Conservation (phyloP, 2,888 invertebrate species). For the Athalia cordata region DNA sequence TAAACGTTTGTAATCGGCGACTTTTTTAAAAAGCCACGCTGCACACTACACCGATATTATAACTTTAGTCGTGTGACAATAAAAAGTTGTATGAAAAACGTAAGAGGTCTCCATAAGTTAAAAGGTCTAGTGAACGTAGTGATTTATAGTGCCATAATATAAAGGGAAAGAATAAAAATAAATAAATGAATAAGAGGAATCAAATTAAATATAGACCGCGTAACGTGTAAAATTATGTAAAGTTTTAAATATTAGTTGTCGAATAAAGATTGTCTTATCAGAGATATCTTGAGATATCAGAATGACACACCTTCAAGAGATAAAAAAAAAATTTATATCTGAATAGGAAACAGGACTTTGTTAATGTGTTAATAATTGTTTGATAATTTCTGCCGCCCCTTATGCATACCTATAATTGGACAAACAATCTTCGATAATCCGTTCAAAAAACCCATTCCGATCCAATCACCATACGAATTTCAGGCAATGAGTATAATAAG, state of each 20-base stretch:
- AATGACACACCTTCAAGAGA: too few relatives aligned
- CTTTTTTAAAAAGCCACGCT: slow-evolving; percentile 53
- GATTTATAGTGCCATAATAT: slow-evolving; percentile 22
- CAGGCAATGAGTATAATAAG: too few relatives aligned
- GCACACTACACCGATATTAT: slow-evolving; percentile 55
- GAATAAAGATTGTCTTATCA: slow-evolving; percentile 4
- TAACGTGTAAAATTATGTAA: slow-evolving; percentile 30
- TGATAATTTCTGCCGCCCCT: too few relatives aligned
- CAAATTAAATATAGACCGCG: slow-evolving; percentile 6
- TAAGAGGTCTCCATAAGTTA: background rate
- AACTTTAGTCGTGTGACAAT: slow-evolving; percentile 63
- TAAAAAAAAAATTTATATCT: too few relatives aligned
- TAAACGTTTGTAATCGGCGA: slow-evolving; percentile 61
- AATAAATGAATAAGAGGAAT: background rate
- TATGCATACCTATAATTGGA: too few relatives aligned
- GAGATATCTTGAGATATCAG: too few relatives aligned
- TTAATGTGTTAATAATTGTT: too few relatives aligned
- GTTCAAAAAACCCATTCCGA: too few relatives aligned
- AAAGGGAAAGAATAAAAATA: background rate
- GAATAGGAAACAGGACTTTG: too few relatives aligned
- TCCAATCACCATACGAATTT: too few relatives aligned
- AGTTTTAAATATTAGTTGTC: slow-evolving; percentile 27
- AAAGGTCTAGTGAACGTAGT: background rate
- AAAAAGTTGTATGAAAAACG: slow-evolving; percentile 61
- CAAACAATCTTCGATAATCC: too few relatives aligned